Percentiles rank a stretch among this genome's conserved stretches.
These are phyloP conservation scores for Nothura maculosa DNA, from an alignment of 2,797 vertebrate genomes.

Conservation along the genomic window DNA sequence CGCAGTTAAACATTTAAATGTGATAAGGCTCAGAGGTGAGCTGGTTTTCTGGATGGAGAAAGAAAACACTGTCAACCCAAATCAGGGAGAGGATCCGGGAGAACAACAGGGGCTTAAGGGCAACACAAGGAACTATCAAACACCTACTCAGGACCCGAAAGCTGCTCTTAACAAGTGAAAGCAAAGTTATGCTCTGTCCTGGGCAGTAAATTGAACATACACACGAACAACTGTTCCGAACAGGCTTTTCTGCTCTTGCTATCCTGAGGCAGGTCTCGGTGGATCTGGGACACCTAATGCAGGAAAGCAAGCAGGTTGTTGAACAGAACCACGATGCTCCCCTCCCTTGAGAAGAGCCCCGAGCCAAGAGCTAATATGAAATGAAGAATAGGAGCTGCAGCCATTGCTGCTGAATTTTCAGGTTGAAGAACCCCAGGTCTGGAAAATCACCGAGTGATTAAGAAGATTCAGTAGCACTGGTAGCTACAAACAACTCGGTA, in stretches of 20 bases:
- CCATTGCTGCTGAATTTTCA: not conserved
- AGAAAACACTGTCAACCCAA: constrained; percentile 17
- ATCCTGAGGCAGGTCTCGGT: not conserved
- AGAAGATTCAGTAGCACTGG: not conserved
- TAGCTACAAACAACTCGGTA: constrained; percentile 40
- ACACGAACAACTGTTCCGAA: not conserved
- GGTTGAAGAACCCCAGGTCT: constrained; percentile 7
- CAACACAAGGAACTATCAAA: fast-evolving
- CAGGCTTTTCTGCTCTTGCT: not conserved
- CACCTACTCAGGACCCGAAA: fast-evolving
- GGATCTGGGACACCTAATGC: fast-evolving
- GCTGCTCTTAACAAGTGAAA: not conserved
- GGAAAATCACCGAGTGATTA: constrained; percentile 33
- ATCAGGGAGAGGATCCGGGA: not conserved
- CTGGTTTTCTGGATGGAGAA: constrained; percentile 19
- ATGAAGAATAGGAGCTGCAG: not conserved
- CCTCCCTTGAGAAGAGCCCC: not conserved
- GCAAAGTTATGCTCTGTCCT: not conserved
- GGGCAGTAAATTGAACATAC: not conserved
- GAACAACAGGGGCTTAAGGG: not conserved
- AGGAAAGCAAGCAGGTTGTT: not conserved
- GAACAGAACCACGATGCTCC: fast-evolving
- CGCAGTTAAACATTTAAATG: constrained; percentile 64
- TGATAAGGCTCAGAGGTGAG: constrained; percentile 40
- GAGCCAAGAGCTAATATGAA: not conserved